Evolutionary conservation across 23 tunicate species (phyloP).

Genomic region (Ciona savignyi): DNA sequence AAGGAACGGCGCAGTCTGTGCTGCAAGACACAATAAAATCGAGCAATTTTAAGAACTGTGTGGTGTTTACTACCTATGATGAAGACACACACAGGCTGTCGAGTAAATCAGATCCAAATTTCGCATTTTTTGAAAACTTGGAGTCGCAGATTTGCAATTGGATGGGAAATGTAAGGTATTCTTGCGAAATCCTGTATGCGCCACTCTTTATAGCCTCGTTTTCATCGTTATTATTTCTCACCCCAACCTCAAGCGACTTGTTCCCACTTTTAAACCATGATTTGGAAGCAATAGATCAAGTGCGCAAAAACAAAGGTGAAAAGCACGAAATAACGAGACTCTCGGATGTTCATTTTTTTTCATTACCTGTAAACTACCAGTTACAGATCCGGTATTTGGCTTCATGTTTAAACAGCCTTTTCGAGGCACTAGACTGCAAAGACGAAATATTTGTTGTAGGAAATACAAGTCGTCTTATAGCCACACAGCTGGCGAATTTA

Average conservation of each 20-base stretch:
- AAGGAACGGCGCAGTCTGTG: constrained; percentile 20
- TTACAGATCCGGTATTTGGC: constrained; percentile 20
- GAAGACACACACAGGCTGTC: constrained; percentile 19
- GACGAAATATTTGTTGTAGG: constrained; percentile 48
- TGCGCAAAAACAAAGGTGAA: constrained; percentile 31
- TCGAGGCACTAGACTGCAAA: constrained; percentile 33
- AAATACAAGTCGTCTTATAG: neutral
- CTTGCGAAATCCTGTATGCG: constrained; percentile 33
- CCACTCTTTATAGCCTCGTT: constrained; percentile 45
- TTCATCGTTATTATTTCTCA: constrained; percentile 14
- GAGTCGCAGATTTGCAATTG: constrained; percentile 23
- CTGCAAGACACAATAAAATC: constrained; percentile 39
- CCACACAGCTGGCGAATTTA: neutral
- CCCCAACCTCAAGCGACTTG: constrained; percentile 26
- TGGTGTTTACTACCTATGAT: constrained; percentile 32
- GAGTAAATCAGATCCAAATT: neutral
- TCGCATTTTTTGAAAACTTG: constrained; percentile 7
- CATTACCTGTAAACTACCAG: constrained; percentile 39
- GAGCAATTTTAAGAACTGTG: constrained; percentile 43
- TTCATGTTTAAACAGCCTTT: constrained; percentile 21
- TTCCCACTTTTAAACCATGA: constrained; percentile 41
- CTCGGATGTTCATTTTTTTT: constrained; percentile 49
- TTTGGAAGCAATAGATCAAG: constrained; percentile 16
- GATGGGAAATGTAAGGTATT: constrained; percentile 37
- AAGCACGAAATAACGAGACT: constrained; percentile 12